phyloP scores from a whole-genome alignment of 2,888 invertebrate genomes.

The Diarsia rubi region DNA sequence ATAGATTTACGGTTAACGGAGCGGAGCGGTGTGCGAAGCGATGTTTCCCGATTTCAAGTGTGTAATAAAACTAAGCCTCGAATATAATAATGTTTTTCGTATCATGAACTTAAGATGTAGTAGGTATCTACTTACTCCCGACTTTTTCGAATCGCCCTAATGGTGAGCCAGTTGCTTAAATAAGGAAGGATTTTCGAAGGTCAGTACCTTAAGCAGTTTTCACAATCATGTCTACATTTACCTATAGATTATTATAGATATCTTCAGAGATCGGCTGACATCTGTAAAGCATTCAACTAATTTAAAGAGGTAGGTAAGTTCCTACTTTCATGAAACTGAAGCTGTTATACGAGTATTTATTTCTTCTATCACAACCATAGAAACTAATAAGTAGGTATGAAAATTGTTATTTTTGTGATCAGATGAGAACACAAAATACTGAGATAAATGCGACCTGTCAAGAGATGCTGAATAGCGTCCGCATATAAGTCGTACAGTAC shows the following conservation, averaged over 20 bases:
- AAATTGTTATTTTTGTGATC: too few species aligned
- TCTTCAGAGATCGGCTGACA: neutral
- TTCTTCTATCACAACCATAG: neutral
- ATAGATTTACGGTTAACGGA: slow-evolving; percentile 16
- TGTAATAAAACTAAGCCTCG: slow-evolving; percentile 23
- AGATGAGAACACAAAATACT: neutral
- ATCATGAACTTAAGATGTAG: neutral
- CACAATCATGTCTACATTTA: too few species aligned
- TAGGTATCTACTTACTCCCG: neutral
- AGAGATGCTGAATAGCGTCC: slow-evolving; percentile 41
- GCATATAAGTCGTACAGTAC: slow-evolving; percentile 27
- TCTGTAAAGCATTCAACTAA: too few species aligned
- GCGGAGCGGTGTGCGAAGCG: neutral
- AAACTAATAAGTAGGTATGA: neutral
- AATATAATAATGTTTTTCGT: slow-evolving; percentile 11
- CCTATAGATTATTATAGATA: neutral
- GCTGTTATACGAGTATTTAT: neutral
- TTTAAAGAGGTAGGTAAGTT: neutral
- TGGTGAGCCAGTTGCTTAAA: neutral
- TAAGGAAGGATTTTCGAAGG: neutral
- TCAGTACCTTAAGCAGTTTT: neutral
- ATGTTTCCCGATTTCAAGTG: neutral
- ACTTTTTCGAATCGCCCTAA: neutral
- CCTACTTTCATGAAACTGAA: neutral
- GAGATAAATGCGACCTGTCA: neutral